Base-by-base conservation (phyloP, 1,140 invertebrate genomes). In the Drosophila tropicalis region DNA sequence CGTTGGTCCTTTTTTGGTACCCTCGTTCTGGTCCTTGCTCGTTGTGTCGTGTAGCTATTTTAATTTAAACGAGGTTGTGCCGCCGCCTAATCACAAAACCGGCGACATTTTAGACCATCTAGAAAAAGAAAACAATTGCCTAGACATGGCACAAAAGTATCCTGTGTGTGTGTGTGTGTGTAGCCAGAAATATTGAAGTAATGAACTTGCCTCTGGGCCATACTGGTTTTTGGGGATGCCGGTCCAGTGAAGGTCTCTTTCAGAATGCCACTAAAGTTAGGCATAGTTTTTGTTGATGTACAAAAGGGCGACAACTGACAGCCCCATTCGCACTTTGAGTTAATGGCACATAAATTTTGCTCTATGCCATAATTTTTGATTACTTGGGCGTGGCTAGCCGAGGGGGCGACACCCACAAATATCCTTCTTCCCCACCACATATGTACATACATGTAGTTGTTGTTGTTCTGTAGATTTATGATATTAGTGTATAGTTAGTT, bases 261-360 rank as follows among this genome's bases (percentile, higher is more conserved):
- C 70, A 76, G 73, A 76, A 64, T 69, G 66, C 74, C 74, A 76
- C 71, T 76, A 76, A 73, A 73, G 32, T 73, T 66, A 62, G 32
- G 34, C 57, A 57, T 66, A 57, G 70, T 62, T 67, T 54, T 65
- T 56, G 54, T 39, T 60, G 56, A 60, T 39, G 60, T 22, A 19
- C 5, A 69, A 19, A 54, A 40, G 39, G 25, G 41, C 63, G 44
- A 55, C 39, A 44, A 13, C 13, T 44, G 17, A 51, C 36, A 62
- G 60, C 60, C 64, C 51, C 65, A 51, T 54, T 67, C 56, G 72
- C 76, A 74, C 83, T 87, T 83, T 83, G 79, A 79, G 83, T 87
- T 86, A 86, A 86, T 86, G 83, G 83, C 83, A 86, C 84, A 86
- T 87, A 87, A 79, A 87, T 83, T 85, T 85, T 72, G 68, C 76